These are phyloP conservation scores for Hydrochoerus hydrochaeris DNA, from an alignment of 2,113 vertebrate genomes.

Conservation along the genomic window DNA sequence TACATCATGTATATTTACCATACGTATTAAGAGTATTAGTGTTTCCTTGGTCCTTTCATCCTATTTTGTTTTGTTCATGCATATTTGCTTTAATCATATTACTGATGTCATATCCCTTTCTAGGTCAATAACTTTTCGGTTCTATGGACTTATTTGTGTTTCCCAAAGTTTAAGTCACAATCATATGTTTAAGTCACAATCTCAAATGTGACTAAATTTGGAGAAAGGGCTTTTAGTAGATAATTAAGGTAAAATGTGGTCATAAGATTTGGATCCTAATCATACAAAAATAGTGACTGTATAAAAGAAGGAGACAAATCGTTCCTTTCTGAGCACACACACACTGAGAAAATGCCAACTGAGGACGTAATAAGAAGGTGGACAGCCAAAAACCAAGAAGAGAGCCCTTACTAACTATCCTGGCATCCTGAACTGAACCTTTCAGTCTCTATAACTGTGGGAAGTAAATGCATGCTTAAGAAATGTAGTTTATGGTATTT, in stretches of 20 bases:
- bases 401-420: background rate
- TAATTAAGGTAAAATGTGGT: conserved; percentile 44
- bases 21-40: background rate
- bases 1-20: background rate
- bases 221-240: background rate
- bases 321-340: background rate
- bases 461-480: background rate
- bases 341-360: background rate
- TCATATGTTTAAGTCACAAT: background rate
- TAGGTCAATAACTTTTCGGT: background rate
- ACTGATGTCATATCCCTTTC: background rate
- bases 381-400: background rate
- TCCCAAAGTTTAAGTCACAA: background rate
- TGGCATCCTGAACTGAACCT: background rate
- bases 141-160: background rate
- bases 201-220: background rate
- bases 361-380: background rate
- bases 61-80: background rate
- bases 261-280: background rate
- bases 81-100: background rate
- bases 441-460: background rate
- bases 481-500: background rate
- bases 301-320: background rate
- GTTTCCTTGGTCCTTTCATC: background rate
- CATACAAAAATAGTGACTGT: background rate